These are phyloP conservation scores for Patella caerulea DNA, from an alignment of 2,888 invertebrate species.

Conservation along the genomic window DNA sequence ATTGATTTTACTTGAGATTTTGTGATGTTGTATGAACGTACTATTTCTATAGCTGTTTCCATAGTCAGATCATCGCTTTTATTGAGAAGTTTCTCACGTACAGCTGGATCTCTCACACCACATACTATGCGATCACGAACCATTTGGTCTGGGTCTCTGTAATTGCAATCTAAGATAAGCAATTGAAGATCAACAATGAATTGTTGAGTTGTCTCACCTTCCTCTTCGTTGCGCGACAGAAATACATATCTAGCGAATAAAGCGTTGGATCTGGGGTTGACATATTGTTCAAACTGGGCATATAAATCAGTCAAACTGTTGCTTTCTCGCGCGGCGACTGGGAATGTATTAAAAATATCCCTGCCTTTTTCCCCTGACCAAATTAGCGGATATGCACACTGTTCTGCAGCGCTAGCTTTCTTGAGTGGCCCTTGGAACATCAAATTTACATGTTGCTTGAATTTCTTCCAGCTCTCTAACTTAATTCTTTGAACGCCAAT, in stretches of 20 bases:
- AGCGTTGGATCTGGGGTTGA: slow-evolving; percentile 27
- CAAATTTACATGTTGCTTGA: slow-evolving; percentile 28
- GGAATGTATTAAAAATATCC: slow-evolving; percentile 31
- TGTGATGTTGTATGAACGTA: too few relatives aligned
- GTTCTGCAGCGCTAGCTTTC: slow-evolving; percentile 18
- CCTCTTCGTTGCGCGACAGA: slow-evolving; percentile 17
- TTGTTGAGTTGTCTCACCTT: too few relatives aligned
- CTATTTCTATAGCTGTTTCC: slow-evolving; percentile 29
- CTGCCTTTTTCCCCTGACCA: slow-evolving; percentile 30
- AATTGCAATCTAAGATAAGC: slow-evolving; percentile 20
- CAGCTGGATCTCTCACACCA: slow-evolving; percentile 22
- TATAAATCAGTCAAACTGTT: not conserved
- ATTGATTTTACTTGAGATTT: too few relatives aligned
- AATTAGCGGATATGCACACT: slow-evolving; percentile 25
- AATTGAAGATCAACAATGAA: too few relatives aligned
- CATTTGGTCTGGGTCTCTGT: slow-evolving; percentile 10
- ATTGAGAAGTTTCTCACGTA: slow-evolving; percentile 33
- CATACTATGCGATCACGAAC: slow-evolving; percentile 35
- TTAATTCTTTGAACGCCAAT: slow-evolving; percentile 32
- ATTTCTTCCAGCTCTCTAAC: slow-evolving; percentile 31
- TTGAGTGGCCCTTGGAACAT: slow-evolving; percentile 28
- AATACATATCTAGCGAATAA: slow-evolving; percentile 30
- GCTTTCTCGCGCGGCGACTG: slow-evolving; percentile 13
- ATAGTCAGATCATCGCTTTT: slow-evolving; percentile 27
- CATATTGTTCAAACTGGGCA: not conserved